These are phyloP conservation scores for Hirudinaria manillensis DNA, from an alignment of 2,888 invertebrate genomes.

Conservation along the genomic window DNA sequence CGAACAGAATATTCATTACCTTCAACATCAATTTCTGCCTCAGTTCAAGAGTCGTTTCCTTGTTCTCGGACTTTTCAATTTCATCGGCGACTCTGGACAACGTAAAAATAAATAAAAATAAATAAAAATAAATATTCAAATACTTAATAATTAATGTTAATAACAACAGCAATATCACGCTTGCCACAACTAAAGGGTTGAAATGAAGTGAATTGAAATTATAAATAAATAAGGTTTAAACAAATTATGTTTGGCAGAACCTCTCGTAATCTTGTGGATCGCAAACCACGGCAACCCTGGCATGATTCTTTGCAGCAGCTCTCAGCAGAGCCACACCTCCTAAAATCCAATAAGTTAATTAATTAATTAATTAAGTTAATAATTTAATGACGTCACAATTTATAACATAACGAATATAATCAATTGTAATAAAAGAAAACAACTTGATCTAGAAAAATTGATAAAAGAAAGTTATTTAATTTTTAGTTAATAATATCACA, in stretches of 20 bases:
- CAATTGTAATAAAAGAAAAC: too few relatives aligned
- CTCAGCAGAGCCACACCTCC: slow-evolving; percentile 84
- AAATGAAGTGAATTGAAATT: too few relatives aligned
- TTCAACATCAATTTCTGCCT: slow-evolving; percentile 61
- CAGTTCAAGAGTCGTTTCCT: slow-evolving; percentile 68
- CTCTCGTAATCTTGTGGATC: slow-evolving; percentile 82
- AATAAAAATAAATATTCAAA: neutral
- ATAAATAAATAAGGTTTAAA: neutral
- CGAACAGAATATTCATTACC: slow-evolving; percentile 42
- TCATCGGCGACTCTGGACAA: slow-evolving; percentile 27
- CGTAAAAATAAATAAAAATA: slow-evolving; percentile 6
- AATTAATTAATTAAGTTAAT: slow-evolving; percentile 11
- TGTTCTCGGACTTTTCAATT: slow-evolving; percentile 22
- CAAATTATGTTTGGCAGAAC: slow-evolving; percentile 37
- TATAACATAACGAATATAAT: neutral
- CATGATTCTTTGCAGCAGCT: slow-evolving; percentile 94
- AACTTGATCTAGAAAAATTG: too few relatives aligned
- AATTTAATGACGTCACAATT: neutral
- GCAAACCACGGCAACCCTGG: slow-evolving; percentile 84
- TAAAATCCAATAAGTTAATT: slow-evolving; percentile 40
- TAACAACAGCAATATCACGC: neutral
- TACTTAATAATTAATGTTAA: neutral
- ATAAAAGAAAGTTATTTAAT: too few relatives aligned
- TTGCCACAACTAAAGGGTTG: too few relatives aligned
- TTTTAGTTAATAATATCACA: too few relatives aligned